A percentile compares a stretch with the other conserved stretches of the same genome.
phyloP scores from a whole-genome alignment of 2,797 vertebrate species.

The Zonotrichia albicollis region DNA sequence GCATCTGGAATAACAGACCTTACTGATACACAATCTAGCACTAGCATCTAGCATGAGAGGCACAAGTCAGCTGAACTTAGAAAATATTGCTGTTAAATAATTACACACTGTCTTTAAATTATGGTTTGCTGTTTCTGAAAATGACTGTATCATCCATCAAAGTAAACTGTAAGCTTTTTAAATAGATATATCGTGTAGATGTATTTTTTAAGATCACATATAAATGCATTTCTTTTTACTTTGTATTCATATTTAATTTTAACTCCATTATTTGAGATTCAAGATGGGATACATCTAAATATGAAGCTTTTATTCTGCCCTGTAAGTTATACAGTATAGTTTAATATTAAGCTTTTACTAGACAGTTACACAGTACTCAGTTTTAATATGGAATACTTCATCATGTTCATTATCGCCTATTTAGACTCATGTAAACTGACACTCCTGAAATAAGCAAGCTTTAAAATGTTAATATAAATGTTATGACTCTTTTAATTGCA shows the following conservation, averaged over 20 bases:
- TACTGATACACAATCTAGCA: neutral
- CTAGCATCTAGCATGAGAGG: neutral
- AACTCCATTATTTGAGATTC: slow-evolving; percentile 35
- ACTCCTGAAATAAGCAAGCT: slow-evolving; percentile 73
- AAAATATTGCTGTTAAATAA: slow-evolving; percentile 51
- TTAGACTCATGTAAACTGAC: slow-evolving; percentile 74
- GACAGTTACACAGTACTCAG: slow-evolving; percentile 63
- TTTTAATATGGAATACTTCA: slow-evolving; percentile 71
- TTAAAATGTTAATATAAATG: slow-evolving; percentile 77
- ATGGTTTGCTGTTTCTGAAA: slow-evolving; percentile 37
- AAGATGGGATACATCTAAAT: slow-evolving; percentile 7
- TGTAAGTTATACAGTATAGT: slow-evolving; percentile 18
- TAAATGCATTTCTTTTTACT: slow-evolving; percentile 11
- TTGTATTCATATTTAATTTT: slow-evolving; percentile 32
- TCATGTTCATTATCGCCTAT: slow-evolving; percentile 72
- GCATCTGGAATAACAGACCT: neutral
- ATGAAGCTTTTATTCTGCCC: slow-evolving; percentile 16
- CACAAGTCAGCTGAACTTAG: slow-evolving; percentile 10
- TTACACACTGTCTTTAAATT: slow-evolving; percentile 48
- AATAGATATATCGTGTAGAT: neutral
- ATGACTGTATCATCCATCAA: slow-evolving; percentile 38
- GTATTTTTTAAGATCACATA: neutral
- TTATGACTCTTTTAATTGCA: slow-evolving; percentile 78
- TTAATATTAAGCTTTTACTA: slow-evolving; percentile 67
- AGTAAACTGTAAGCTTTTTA: slow-evolving; percentile 9